phyloP scores from a whole-genome alignment of 2,113 vertebrate species.

The Dasypus novemcinctus region DNA sequence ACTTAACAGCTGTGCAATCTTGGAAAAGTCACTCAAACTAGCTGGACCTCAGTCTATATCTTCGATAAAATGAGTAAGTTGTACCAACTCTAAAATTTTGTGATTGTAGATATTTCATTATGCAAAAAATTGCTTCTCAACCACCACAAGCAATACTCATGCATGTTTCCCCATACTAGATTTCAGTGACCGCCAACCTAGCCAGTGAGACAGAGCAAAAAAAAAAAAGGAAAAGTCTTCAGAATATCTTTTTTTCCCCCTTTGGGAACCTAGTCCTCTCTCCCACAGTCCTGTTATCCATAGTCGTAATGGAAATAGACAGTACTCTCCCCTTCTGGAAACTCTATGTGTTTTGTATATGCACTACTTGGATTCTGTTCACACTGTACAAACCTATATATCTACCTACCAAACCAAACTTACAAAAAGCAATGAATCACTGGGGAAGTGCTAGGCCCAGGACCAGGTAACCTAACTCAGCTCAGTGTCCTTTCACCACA shows the following conservation, averaged over 20 bases:
- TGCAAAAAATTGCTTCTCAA: not conserved
- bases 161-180: not conserved
- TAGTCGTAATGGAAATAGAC: not conserved
- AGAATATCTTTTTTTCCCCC: not conserved
- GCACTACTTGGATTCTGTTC: not conserved
- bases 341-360: not conserved
- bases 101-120: not conserved
- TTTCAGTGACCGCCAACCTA: not conserved
- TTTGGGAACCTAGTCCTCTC: not conserved
- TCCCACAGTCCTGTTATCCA: not conserved
- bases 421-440: not conserved
- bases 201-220: not conserved
- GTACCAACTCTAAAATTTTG: not conserved
- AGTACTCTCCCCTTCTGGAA: not conserved
- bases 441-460: not conserved
- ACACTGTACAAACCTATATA: not conserved
- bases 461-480: not conserved
- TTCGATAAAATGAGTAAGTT: not conserved
- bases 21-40: not conserved
- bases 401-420: not conserved
- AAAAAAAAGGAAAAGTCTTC: not conserved
- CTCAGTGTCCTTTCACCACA: not conserved
- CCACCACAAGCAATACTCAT: not conserved
- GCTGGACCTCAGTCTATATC: not conserved
- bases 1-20: not conserved